Conservation (phyloP, 2,888 invertebrate species). For the Agonopterix arenella region DNA sequence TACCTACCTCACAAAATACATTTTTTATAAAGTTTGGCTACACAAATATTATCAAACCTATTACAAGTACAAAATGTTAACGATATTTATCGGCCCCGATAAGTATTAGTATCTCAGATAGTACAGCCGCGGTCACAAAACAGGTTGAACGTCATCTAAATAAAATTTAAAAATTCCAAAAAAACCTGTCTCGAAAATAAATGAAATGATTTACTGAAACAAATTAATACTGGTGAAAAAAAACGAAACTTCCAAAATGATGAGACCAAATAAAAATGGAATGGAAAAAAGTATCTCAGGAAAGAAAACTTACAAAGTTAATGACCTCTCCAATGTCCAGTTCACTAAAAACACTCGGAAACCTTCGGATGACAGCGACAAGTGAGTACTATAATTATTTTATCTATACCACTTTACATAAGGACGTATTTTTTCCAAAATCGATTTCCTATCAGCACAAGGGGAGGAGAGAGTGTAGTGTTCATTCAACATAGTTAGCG, state of each 20-base stretch:
- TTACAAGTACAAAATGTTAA: too few relatives aligned
- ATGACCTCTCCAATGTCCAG: conserved; percentile 17
- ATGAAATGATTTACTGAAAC: not conserved
- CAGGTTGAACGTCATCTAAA: not conserved
- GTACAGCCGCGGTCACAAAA: not conserved
- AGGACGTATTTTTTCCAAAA: too few relatives aligned
- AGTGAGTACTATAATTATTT: conserved; percentile 11
- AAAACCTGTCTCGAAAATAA: not conserved
- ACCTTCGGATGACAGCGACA: conserved; percentile 12
- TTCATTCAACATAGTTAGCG: too few relatives aligned
- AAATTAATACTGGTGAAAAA: not conserved
- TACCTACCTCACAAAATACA: too few relatives aligned
- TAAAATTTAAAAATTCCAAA: not conserved
- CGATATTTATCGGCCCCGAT: too few relatives aligned
- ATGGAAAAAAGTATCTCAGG: conserved; percentile 5
- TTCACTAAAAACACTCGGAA: conserved; percentile 14
- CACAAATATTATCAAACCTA: too few relatives aligned
- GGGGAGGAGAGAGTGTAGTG: too few relatives aligned
- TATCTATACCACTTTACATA: not conserved
- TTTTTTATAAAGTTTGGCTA: too few relatives aligned
- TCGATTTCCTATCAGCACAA: too few relatives aligned
- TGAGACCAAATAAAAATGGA: conserved; percentile 5
- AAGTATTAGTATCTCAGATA: not conserved
- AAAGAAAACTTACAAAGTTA: conserved; percentile 19
- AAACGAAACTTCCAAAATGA: not conserved